Evolutionary conservation across 2,797 vertebrate species (phyloP), one percentile per base, ranked within the genome.

Genomic region (Poecilia picta): DNA sequence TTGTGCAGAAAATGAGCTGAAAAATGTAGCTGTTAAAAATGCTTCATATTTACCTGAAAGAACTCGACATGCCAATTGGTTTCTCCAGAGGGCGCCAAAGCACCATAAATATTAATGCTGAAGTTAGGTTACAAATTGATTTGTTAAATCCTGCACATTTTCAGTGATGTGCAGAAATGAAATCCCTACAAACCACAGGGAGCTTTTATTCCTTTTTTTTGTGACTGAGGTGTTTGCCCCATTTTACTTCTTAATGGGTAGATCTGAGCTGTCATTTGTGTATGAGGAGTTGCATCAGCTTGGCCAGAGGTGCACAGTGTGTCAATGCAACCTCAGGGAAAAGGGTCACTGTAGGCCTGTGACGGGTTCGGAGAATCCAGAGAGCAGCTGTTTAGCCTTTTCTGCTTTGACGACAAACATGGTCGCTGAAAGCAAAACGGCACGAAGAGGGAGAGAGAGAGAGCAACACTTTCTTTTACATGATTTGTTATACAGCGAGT

Each of bases 61-160:
- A 49, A 28, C 33, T n/a, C 13, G 62, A 68, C 13, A 66, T 87
- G 4, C 82, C 51, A 46, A 13, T 8, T 7, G 77, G 8, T 15
- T 8, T 80, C 95, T 92, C 88, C 77, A 78, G 94, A 89, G 85
- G 94, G 94, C 89, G 83, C 90, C 64, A 91, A 2, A 74, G 76
- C 62, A 83, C 76, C 36, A 81, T 8, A 85, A 46, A 75, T 55
- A 0, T 73, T 71, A 12, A 36, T 15, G 23, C 13, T 16, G 7
- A 0, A 15, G n/a, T 41, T 1, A 46, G 1, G 18, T 49, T 16
- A 64, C 64, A 23, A 41, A 75, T n/a, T 55, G 46, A 11, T 57
- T 79, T 1, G n/a, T 57, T 28, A 75, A 53, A 78, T 13, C 15
- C 20, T 39, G 46, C 31, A 12, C 23, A 39, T 11, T 20, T 4